Base-by-base conservation (phyloP, 23 tunicate genomes). In the Diplosoma virens region DNA sequence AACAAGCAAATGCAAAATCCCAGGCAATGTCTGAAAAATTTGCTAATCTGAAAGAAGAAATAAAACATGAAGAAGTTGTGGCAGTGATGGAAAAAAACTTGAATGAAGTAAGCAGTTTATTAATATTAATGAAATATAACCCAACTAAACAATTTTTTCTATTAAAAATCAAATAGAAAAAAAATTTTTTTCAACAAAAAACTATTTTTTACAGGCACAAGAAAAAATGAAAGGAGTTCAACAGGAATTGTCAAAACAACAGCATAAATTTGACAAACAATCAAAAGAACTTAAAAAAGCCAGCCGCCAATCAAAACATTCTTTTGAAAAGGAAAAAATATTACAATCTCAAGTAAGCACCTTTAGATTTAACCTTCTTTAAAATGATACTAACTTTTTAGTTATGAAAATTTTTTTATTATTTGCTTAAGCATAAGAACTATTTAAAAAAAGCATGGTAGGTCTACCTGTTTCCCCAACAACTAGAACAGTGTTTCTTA, bases 21-120 rank as follows among this genome's bases (percentile, higher is more conserved):
- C 63, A 68, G 27, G 79, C 94, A 24, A 81, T 87, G 86, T 87
- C 94, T 16, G 67, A 75, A 17, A 87, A 81, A 58, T 73, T 87
- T 53, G 77, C 94, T 3, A 82, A 87, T 45, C 78, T 87, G 1
- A 65, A 75, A 36, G 94, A 87, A 76, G 84, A 82, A 33, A 81
- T 76, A 26, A 87, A 87, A 32, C 94, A 87, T 72, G 84, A 75
- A 77, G 86, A 81, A 35, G 55, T 87, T 29, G 58, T 75, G 7
- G 94, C 86, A 0, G 34, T 34, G 32, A 87, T 75, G 64, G 94
- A 87, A 48, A 77, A 58, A 64, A 80, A 81, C 31, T 58, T 75
- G 48, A 63, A 4, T 4, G 73, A 81, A 34, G 86, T 63, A n/a
- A 63, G 69, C 7, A 23, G 20, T n/a, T n/a, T n/a, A n/a, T n/a